Evolutionary conservation across 2,888 invertebrate species (phyloP), one percentile per base, ranked within the genome.

Genomic region (Poecilobothrus nobilitatus): DNA sequence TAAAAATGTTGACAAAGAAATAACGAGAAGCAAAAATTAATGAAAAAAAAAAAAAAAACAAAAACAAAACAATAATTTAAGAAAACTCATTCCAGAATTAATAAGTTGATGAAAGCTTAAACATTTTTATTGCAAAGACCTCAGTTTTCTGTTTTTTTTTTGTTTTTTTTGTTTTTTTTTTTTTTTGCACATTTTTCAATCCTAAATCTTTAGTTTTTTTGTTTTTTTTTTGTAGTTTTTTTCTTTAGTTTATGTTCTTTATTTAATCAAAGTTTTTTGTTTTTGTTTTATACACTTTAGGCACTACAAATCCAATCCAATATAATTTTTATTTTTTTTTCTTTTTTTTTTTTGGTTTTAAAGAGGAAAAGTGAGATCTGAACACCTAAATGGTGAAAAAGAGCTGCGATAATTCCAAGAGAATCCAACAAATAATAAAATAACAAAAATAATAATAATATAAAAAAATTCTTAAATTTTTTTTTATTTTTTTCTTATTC

Each of bases 291-390:
- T 15, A 53, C 37, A 37, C 37, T 37, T 27, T 27, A 27, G 15
- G 15, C 41, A 18, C n/a, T 53, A 53, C 53, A 18, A 53, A 53
- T n/a, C 53, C 53, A 53, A 27, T 27, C 27, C 27, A 27, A 27
- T 53, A 53, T 53, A 53, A 53, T 12, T 53, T 53, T 12, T 53
- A 15, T 53, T 53, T 6, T 15, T 53, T 53, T 27, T 27, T 2
- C 5, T 27, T 27, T 27, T 27, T 27, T 27, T 27, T 27, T 27
- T 27, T 27, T 27, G 2, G 5, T 27, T 27, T 53, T 53, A 53
- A 53, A 53, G 53, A 27, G 27, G 27, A 53, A 53, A 53, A 53
- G 53, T 53, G 53, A 53, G 53, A 53, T 53, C 53, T 53, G 53
- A 18, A 53, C 53, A 53, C 18, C 15, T 37, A 37, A 37, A 8